Evolutionary conservation across 2,888 invertebrate species (phyloP).

Genomic region (Cataglyphis albicans): DNA sequence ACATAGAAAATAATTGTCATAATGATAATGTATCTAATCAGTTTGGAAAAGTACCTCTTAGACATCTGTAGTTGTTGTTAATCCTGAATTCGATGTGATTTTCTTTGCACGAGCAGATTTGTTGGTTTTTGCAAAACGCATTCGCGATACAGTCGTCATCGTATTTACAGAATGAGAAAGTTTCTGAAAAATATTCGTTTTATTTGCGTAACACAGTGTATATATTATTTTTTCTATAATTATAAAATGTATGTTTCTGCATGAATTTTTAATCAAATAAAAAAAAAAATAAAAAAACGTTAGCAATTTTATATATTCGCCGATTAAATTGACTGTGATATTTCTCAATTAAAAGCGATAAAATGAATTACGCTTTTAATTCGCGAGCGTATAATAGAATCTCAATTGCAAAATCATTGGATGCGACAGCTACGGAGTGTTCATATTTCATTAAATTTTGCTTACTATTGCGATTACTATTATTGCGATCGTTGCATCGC

Average conservation of each 20-base stretch:
- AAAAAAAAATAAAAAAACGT: not conserved
- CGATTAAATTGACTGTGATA: conserved; percentile 5
- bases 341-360: conserved; percentile 6
- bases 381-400: not conserved
- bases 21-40: not conserved
- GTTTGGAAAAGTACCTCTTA: conserved; percentile 80
- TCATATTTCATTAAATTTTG: not conserved
- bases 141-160: conserved; percentile 79
- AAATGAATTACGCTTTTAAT: not conserved
- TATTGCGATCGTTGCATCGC: conserved; percentile 70
- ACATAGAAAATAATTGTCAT: not conserved
- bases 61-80: conserved; percentile 84
- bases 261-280: not conserved
- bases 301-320: not conserved
- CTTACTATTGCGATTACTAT: conserved; percentile 37
- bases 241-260: not conserved
- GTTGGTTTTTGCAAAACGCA: conserved; percentile 79
- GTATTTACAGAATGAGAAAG: conserved; percentile 74
- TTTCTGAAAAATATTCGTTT: conserved; percentile 72
- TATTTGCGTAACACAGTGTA: not conserved
- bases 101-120: conserved; percentile 85
- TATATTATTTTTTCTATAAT: not conserved
- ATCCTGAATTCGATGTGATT: conserved; percentile 84
- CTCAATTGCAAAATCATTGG: not conserved
- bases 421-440: not conserved